A percentile compares a stretch with the other conserved stretches of the same genome.
These are phyloP conservation scores for Andrena minutula DNA, from an alignment of 2,888 invertebrate species.

Conservation along the genomic window DNA sequence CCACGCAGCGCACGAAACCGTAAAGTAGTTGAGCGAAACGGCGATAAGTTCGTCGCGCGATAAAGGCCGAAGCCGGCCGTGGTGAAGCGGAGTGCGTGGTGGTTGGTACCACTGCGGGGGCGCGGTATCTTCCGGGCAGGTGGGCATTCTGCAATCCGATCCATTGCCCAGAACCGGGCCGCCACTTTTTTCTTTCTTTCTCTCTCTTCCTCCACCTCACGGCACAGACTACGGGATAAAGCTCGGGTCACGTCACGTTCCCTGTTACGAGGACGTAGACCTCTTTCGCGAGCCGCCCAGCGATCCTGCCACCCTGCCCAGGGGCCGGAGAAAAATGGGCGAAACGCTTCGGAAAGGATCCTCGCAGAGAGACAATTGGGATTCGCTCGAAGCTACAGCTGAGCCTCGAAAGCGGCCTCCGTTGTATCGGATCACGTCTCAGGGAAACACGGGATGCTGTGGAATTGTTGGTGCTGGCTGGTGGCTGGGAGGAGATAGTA, in stretches of 20 bases:
- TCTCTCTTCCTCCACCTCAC: background rate
- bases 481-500: background rate
- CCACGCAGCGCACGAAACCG: conserved; percentile 28
- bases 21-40: conserved; percentile 29
- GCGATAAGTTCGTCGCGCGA: conserved; percentile 34
- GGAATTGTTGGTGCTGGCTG: conserved; percentile 1
- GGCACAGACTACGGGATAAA: conserved; percentile 26
- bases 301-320: background rate
- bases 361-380: conserved; percentile 13
- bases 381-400: conserved; percentile 6
- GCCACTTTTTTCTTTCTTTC: background rate
- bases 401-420: background rate
- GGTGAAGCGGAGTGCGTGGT: background rate
- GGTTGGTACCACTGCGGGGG: background rate
- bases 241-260: conserved; percentile 28
- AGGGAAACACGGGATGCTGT: background rate
- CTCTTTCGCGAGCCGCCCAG: conserved; percentile 20
- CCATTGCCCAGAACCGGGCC: conserved; percentile 6
- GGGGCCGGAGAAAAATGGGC: background rate
- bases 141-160: conserved; percentile 27
- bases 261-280: conserved; percentile 35
- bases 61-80: conserved; percentile 7
- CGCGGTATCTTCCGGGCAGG: conserved; percentile 29
- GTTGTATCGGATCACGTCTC: background rate
- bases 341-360: conserved; percentile 31